A percentile compares a stretch with the other conserved stretches of the same genome.
These are phyloP conservation scores for Microctonus aethiopoides DNA, from an alignment of 2,888 invertebrate genomes.

Conservation along the genomic window DNA sequence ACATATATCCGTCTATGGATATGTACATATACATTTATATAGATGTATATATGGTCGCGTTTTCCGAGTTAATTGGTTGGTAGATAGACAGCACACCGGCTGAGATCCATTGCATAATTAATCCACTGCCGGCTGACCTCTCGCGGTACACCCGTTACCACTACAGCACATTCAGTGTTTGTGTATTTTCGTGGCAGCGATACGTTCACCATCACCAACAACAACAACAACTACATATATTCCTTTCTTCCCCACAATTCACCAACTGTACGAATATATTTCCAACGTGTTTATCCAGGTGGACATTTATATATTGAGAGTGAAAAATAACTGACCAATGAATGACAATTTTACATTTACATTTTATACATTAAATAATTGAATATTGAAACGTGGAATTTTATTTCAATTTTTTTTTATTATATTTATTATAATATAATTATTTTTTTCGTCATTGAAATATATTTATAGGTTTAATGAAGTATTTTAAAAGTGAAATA, in stretches of 20 bases:
- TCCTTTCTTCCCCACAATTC: too few species aligned
- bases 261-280: conserved; percentile 5
- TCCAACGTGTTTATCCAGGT: conserved; percentile 24
- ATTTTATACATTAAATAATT: neutral
- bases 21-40: neutral
- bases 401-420: neutral
- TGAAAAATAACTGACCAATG: conserved; percentile 14
- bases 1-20: neutral
- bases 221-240: too few species aligned
- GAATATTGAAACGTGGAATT: too few species aligned
- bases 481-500: neutral
- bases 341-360: neutral
- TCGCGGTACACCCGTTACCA: conserved; percentile 40
- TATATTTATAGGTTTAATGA: too few species aligned
- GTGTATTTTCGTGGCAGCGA: conserved; percentile 48
- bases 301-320: conserved; percentile 28
- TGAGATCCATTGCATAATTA: conserved; percentile 61
- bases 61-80: conserved; percentile 59
- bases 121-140: conserved; percentile 59
- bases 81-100: conserved; percentile 46
- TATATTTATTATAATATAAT: too few species aligned
- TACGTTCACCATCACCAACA: conserved; percentile 3
- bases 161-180: conserved; percentile 39
- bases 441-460: too few species aligned
- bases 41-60: conserved; percentile 48